A percentile compares a stretch with the other conserved stretches of the same genome.
Evolutionary conservation across 2,888 invertebrate species (phyloP).

Genomic region (Drosophila fungiperda): DNA sequence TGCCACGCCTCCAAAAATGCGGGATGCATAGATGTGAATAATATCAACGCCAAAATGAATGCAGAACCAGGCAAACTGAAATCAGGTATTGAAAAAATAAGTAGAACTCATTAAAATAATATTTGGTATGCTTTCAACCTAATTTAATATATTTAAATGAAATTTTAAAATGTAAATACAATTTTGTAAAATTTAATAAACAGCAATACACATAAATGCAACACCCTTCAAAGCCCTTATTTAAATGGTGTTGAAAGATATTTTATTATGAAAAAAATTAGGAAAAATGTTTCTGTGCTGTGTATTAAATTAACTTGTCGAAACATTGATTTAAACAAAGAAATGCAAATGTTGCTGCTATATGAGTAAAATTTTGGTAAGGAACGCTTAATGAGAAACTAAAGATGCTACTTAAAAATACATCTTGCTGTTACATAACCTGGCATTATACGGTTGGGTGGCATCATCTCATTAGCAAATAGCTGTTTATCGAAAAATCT

Average conservation of each 20-base stretch:
- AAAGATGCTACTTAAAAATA: not conserved
- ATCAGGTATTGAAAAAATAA: not conserved
- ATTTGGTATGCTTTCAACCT: no score
- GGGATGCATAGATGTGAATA: constrained; percentile 80
- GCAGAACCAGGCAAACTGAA: constrained; percentile 80
- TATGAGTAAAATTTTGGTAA: not conserved
- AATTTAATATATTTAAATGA: not conserved
- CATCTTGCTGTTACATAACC: not conserved
- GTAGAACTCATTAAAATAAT: not conserved
- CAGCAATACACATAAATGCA: not conserved
- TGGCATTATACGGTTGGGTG: not conserved
- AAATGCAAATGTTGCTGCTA: not conserved
- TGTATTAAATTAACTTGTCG: not conserved
- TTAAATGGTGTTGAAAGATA: no score
- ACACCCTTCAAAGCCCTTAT: no score
- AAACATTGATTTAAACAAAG: not conserved
- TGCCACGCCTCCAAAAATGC: constrained; percentile 77
- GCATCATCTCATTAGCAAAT: not conserved
- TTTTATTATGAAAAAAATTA: not conserved
- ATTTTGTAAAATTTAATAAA: not conserved
- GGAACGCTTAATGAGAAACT: not conserved
- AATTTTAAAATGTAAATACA: not conserved
- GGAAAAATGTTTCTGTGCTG: not conserved
- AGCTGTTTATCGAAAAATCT: not conserved
- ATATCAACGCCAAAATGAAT: constrained; percentile 81